Evolutionary conservation across 2,113 vertebrate genomes (phyloP).

Genomic region (Lophius piscatorius): DNA sequence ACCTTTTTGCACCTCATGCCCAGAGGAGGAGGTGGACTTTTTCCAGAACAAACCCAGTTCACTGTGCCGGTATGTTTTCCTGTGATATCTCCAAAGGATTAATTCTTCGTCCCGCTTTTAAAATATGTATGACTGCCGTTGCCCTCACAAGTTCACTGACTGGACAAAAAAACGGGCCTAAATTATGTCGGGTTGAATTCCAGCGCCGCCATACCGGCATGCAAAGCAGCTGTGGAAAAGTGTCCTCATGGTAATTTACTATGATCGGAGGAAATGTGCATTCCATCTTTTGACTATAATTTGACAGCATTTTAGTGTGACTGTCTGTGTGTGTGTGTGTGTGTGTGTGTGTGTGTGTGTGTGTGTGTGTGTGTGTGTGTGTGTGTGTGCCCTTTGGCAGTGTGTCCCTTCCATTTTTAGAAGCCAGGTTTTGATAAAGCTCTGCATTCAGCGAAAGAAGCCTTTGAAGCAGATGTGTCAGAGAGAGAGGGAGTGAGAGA

Average conservation of each 20-base stretch:
- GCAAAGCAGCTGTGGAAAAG: slow-evolving; percentile 62
- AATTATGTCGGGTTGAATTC: slow-evolving; percentile 62
- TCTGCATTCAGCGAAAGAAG: slow-evolving; percentile 18
- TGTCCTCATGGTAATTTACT: slow-evolving; percentile 54
- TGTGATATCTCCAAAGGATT: slow-evolving; percentile 1
- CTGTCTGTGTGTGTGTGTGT: slow-evolving; percentile 7
- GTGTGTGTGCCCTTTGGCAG: slow-evolving; percentile 44
- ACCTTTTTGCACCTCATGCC: slow-evolving; percentile 3
- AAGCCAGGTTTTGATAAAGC: slow-evolving; percentile 53
- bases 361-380: not conserved
- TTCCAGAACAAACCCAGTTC: slow-evolving; percentile 1
- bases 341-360: not conserved
- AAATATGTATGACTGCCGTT: slow-evolving; percentile 64
- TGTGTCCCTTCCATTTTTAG: slow-evolving; percentile 50
- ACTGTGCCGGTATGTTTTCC: slow-evolving; percentile 7
- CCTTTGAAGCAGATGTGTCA: slow-evolving; percentile 49
- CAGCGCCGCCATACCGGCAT: slow-evolving; percentile 39
- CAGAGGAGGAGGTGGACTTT: slow-evolving; percentile 3
- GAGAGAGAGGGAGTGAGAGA: not conserved
- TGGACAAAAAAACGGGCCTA: slow-evolving; percentile 61
- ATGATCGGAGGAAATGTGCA: slow-evolving; percentile 24
- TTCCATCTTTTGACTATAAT: slow-evolving; percentile 25
- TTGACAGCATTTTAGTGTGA: slow-evolving; percentile 35
- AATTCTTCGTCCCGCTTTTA: slow-evolving; percentile 27
- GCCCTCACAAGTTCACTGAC: slow-evolving; percentile 51